Base-by-base conservation (phyloP, 2,888 invertebrate species). In the Euplagia quadripunctaria region DNA sequence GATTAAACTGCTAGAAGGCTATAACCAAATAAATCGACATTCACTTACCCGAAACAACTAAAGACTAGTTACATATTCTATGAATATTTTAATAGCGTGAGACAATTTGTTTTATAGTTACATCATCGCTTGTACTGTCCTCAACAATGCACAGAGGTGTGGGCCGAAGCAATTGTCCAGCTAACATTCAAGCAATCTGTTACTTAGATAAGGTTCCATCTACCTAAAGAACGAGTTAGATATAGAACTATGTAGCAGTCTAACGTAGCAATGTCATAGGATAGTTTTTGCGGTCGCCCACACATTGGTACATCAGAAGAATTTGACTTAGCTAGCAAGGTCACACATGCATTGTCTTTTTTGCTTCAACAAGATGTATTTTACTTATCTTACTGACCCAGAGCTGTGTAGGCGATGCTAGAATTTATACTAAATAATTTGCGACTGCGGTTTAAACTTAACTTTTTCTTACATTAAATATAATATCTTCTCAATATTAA, bases 201-300 rank as follows among this genome's bases (percentile, higher is more conserved):
- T 82, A 90, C 80, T 72, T 71, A 20, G 81, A 94, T 92, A 94
- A 88, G 85, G 94, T 94, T 91, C 92, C 80, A 93, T 83, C 72
- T 85, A 65, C 66, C 51, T 72, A 68, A 76, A 51, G 63, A 75
- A 75, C 61, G 70, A 74, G 71, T 73, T 52, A 71, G 73, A 79
- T 72, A 68, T 90, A 88, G 91, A 90, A 94, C 94, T 82, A 69
- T 94, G 92, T 94, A 76, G 67, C 14, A 84, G 17, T 82, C 85
- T 88, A 79, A 75, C 75, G 71, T 75, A 74, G 89, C 94, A 96
- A 94, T 94, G 94, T 94, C 94, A 94, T 93, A 94, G 94, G 94
- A 95, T 92, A 96, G 95, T 96, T 95, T 96, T 96, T 95, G 94
- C 93, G 89, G 86, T 91, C 94, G 92, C 95, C 95, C 94, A 95